A percentile compares a stretch with the other conserved stretches of the same genome.
phyloP scores from a whole-genome alignment of 2,888 invertebrate genomes.

The Pediacus dermestoides region DNA sequence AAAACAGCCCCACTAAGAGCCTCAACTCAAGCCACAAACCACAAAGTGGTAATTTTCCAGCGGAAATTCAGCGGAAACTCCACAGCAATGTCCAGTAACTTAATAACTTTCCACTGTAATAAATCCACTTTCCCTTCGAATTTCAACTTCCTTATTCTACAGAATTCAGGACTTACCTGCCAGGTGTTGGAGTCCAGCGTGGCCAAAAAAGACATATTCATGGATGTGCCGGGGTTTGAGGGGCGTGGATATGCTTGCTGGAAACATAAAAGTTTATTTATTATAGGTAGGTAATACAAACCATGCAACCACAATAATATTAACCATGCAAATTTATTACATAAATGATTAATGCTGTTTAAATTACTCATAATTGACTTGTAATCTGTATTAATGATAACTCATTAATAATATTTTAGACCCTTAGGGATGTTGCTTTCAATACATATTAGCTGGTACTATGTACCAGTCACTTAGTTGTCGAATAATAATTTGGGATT shows the following conservation, averaged over 20 bases:
- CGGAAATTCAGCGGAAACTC: slow-evolving; percentile 22
- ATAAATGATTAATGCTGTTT: slow-evolving; percentile 39
- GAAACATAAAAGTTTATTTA: neutral
- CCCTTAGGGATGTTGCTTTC: slow-evolving; percentile 31
- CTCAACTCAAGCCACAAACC: too few species aligned
- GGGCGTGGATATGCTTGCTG: neutral
- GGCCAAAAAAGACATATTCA: slow-evolving; percentile 53
- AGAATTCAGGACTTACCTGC: slow-evolving; percentile 51
- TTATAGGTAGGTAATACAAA: neutral
- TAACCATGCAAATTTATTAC: slow-evolving; percentile 30
- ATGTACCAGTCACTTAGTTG: too few species aligned
- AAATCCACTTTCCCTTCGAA: slow-evolving; percentile 18
- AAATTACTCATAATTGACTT: slow-evolving; percentile 38
- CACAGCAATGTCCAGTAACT: slow-evolving; percentile 17
- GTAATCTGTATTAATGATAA: slow-evolving; percentile 40
- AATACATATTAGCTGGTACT: slow-evolving; percentile 20
- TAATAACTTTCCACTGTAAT: slow-evolving; percentile 18
- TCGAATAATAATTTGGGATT: too few species aligned
- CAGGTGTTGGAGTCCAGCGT: slow-evolving; percentile 54
- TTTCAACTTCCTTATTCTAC: slow-evolving; percentile 1
- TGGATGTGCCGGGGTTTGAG: too few species aligned
- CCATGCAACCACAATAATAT: slow-evolving; percentile 4
- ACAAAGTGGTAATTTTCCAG: slow-evolving; percentile 1
- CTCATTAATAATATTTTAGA: slow-evolving; percentile 35
- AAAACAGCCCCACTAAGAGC: too few species aligned